A percentile compares a stretch with the other conserved stretches of the same genome.
phyloP scores from a whole-genome alignment of 2,797 vertebrate species.

The Rhinophrynus dorsalis region DNA sequence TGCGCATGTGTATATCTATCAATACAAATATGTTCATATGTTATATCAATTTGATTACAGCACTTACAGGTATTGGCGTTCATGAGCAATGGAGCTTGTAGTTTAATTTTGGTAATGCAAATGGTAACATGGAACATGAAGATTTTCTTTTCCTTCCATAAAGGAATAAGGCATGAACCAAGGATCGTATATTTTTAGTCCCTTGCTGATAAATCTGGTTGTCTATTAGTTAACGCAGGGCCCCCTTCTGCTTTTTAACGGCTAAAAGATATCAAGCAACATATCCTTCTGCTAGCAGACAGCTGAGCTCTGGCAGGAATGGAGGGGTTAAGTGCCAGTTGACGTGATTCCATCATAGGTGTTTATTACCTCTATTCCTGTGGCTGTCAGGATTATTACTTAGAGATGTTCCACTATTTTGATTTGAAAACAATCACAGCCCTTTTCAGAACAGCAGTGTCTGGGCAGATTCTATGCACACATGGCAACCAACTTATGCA shows the following conservation, averaged over 20 bases:
- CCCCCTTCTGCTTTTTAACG: constrained; percentile 24
- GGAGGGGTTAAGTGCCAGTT: constrained; percentile 28
- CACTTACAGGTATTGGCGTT: too few relatives aligned
- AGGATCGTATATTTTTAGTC: too few relatives aligned
- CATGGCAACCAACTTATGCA: background rate
- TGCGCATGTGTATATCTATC: too few relatives aligned
- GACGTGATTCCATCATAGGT: constrained; percentile 33
- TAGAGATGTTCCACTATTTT: constrained; percentile 51
- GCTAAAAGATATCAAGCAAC: background rate
- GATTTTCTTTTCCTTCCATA: too few relatives aligned
- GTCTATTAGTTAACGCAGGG: constrained; percentile 1
- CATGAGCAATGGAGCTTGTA: too few relatives aligned
- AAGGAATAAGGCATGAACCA: too few relatives aligned
- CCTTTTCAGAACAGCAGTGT: background rate
- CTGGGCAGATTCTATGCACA: background rate
- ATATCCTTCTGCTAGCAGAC: constrained; percentile 14
- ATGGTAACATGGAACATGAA: too few relatives aligned
- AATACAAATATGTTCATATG: too few relatives aligned
- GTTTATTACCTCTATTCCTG: constrained; percentile 36
- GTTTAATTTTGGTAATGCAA: too few relatives aligned
- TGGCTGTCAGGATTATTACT: constrained; percentile 32
- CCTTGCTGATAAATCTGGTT: constrained; percentile 8
- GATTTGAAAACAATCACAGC: constrained; percentile 43
- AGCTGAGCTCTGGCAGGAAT: constrained; percentile 38
- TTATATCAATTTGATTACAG: too few relatives aligned